These are phyloP conservation scores for Trematomus loennbergii DNA, from an alignment of 2,113 vertebrate species.

Conservation along the genomic window DNA sequence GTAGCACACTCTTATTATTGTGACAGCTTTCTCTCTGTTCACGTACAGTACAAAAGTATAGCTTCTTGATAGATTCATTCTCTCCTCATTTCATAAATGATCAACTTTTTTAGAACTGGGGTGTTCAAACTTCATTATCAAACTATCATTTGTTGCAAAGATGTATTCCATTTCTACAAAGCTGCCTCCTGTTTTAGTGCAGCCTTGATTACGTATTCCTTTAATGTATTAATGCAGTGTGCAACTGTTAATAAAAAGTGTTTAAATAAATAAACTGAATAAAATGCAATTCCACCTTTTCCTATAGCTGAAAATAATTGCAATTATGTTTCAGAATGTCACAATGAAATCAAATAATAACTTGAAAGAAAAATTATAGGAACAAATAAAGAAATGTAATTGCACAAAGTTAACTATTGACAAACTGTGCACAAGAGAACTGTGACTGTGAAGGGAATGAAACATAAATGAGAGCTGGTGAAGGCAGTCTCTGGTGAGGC, in stretches of 20 bases:
- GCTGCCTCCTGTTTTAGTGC: neutral
- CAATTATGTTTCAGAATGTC: neutral
- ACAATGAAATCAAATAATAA: neutral
- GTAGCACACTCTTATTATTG: neutral
- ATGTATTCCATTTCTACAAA: neutral
- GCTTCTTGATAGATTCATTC: neutral
- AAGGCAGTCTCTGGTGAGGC: conserved; percentile 29
- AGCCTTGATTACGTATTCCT: neutral
- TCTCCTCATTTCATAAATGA: neutral
- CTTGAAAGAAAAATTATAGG: neutral
- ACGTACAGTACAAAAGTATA: neutral
- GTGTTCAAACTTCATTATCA: neutral
- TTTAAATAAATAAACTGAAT: neutral
- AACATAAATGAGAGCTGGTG: conserved; percentile 57
- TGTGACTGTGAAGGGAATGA: conserved; percentile 33
- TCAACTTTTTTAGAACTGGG: neutral
- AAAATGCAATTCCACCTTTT: neutral
- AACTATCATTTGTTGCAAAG: neutral
- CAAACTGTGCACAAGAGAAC: conserved; percentile 5
- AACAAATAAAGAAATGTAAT: conserved; percentile 14
- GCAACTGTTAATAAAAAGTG: neutral
- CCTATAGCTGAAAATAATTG: neutral
- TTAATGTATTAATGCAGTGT: neutral
- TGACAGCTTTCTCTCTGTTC: neutral
- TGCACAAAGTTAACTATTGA: conserved; percentile 28